Evolutionary conservation across 2,888 invertebrate species (phyloP), one percentile per base, ranked within the genome.

Genomic region (Xylota sylvarum): DNA sequence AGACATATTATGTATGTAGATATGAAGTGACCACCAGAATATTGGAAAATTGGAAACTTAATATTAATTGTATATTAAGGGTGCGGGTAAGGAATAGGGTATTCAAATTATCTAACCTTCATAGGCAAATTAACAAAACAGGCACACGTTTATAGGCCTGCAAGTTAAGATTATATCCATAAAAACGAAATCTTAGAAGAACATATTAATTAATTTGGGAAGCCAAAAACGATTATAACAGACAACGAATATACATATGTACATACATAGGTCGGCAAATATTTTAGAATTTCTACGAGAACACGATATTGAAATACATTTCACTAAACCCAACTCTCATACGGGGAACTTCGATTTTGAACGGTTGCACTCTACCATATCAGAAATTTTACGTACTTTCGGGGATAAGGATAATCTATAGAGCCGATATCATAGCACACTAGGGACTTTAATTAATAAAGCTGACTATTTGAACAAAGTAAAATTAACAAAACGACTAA

Each of bases 91-190:
- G n/a, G n/a, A n/a, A n/a, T n/a, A n/a, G n/a, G n/a, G n/a, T n/a
- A n/a, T n/a, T n/a, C n/a, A 60, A n/a, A 10, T 30, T 62, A 14
- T 46, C 9, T 62, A 7, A 62, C 62, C 9, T 46, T 62, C 9
- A 62, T 46, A 62, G 46, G 43, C 46, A 62, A 62, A 30, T 30
- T 62, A 10, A 62, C 32, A 12, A 48, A 64, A 62, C 27, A 50
- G 43, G 62, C 14, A 14, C n/a, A 43, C 6, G 43, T n/a, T n/a
- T 43, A 43, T 14, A n/a, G 43, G n/a, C 14, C n/a, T 3, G 7
- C 14, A 19, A 19, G 19, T 48, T 19, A 48, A 19, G 4, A 48
- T 48, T 14, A 46, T 17, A 5, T 46, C 2, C 46, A 46, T 12
- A 46, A 46, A 48, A 48, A 7, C 1, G 12, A 19, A 5, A 48